These are phyloP conservation scores for Danio tinwini DNA, from an alignment of 2,797 vertebrate species.

Conservation along the genomic window DNA sequence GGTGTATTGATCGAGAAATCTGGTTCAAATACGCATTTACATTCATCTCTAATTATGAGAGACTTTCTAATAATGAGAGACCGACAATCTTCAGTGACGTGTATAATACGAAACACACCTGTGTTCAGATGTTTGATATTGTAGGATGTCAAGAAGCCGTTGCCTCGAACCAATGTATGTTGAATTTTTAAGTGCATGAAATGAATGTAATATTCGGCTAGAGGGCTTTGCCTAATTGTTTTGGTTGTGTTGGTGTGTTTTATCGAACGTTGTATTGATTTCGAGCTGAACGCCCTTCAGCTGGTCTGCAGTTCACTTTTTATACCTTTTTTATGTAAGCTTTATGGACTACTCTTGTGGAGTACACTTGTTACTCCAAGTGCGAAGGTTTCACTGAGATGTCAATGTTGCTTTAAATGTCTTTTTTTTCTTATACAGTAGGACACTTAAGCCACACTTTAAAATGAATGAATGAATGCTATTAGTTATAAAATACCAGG, in stretches of 20 bases:
- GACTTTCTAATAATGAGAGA: constrained; percentile 7
- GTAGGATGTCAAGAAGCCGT: neutral
- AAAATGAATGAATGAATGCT: neutral
- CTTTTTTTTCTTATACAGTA: constrained; percentile 48
- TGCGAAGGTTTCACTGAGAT: constrained; percentile 32
- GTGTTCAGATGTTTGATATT: constrained; percentile 17
- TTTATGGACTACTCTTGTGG: constrained; percentile 32
- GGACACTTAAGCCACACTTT: neutral
- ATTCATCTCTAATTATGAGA: constrained; percentile 5
- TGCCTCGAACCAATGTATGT: constrained; percentile 9
- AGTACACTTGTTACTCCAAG: too few relatives aligned
- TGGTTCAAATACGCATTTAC: constrained; percentile 7
- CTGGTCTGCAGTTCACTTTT: constrained; percentile 55
- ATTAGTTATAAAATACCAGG: neutral
- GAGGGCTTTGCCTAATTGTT: constrained; percentile 21
- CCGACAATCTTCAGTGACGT: constrained; percentile 2
- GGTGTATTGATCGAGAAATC: constrained; percentile 25
- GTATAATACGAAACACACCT: neutral
- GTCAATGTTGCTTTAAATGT: neutral
- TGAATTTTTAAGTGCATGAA: constrained; percentile 44
- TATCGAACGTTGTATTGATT: constrained; percentile 5
- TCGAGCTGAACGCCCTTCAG: constrained; percentile 22
- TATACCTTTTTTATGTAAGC: constrained; percentile 40
- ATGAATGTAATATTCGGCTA: constrained; percentile 30
- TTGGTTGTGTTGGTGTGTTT: constrained; percentile 9